phyloP scores from a whole-genome alignment of 2,888 invertebrate genomes.

The Cantharis flavilabris region DNA sequence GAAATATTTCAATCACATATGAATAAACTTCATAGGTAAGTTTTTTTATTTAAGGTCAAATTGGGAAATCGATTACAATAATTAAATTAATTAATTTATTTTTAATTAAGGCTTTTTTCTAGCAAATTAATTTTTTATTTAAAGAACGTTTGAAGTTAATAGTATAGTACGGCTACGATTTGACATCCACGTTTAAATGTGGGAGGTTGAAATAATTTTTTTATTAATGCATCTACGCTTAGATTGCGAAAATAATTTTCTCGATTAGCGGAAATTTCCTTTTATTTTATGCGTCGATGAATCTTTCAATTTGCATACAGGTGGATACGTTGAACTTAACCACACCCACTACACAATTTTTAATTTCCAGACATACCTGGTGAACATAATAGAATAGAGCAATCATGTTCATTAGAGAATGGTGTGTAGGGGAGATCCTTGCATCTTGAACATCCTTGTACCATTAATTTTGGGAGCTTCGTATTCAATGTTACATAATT shows the following conservation, averaged over 20 bases:
- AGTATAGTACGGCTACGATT: not conserved
- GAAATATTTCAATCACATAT: not conserved
- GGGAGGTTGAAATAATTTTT: not conserved
- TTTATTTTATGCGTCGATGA: conserved; percentile 3
- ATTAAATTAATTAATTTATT: not conserved
- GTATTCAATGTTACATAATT: too few relatives aligned
- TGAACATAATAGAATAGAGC: not conserved
- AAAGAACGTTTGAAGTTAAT: not conserved
- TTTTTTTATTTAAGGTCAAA: not conserved
- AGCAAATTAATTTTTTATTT: not conserved
- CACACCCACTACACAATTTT: not conserved
- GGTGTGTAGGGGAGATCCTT: too few relatives aligned
- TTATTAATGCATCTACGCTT: not conserved
- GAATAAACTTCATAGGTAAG: not conserved
- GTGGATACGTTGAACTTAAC: conserved; percentile 6
- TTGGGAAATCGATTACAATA: not conserved
- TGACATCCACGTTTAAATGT: not conserved
- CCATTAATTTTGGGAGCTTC: too few relatives aligned
- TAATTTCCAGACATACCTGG: not conserved
- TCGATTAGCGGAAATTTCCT: not conserved
- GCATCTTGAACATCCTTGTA: too few relatives aligned
- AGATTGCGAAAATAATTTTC: not conserved
- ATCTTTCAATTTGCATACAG: conserved; percentile 15
- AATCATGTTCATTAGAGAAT: too few relatives aligned
- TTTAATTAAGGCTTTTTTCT: not conserved